Evolutionary conservation across 2,888 invertebrate genomes (phyloP), one percentile per base, ranked within the genome.

Genomic region (Erynnis tages): DNA sequence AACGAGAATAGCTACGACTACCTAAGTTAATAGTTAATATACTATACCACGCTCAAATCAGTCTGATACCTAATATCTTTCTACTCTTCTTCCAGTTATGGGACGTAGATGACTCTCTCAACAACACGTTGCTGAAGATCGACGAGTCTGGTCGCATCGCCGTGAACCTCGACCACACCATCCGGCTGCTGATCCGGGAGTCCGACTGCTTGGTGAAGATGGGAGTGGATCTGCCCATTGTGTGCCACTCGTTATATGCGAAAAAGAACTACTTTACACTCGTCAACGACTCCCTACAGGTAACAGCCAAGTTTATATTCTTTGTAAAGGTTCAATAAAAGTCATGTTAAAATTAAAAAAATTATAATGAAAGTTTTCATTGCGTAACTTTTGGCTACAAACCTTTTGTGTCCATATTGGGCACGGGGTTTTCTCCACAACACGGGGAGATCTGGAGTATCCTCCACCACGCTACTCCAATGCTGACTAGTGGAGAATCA

Each of bases 141-240:
- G 92, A 93, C 60, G 92, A 92, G 16, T 81, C 89, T 3, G 94
- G 94, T 21, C 91, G 91, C 53, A 83, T 96, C 3, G 91, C 91
- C 56, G 95, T 96, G 0, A 96, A 96, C 70, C 76, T 96, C 25
- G 96, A 96, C 73, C 91, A 91, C 21, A 93, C 94, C 0, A 93
- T 96, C 13, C 91, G 93, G 2, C 80, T 96, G 19, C 84, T 97
- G 27, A 94, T 97, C 46, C 90, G 96, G 19, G 97, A 97, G 77
- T 93, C 96, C 0, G 96, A 96, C 72, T 94, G 96, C 69, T 91
- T 97, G 74, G 92, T 94, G 1, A 97, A 97, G 76, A 92, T 97
- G 90, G 92, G 93, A 3, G 80, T 97, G 1, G 93, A 94, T n/a
- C 85, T 96, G 55, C 96, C 96, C 0, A 94, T 95, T 54, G 93